A percentile compares a stretch with the other conserved stretches of the same genome.
These are phyloP conservation scores for Axea sp. DNA, from an alignment of 2,888 invertebrate species.

Conservation along the genomic window DNA sequence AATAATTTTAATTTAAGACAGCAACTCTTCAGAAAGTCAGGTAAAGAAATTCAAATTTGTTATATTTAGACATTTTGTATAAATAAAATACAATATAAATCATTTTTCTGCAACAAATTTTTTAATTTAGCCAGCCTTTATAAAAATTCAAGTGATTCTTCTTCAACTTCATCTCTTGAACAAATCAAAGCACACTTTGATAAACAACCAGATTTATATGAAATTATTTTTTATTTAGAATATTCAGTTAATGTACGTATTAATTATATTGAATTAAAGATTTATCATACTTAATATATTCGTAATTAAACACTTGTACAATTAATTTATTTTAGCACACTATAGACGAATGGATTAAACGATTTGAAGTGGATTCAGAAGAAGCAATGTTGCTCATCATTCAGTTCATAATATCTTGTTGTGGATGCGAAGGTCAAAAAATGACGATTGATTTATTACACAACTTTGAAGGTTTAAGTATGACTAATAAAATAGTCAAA, in stretches of 20 bases:
- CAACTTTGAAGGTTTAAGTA: background rate
- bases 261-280: background rate
- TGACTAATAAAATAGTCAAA: background rate
- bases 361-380: conserved; percentile 1
- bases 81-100: no score
- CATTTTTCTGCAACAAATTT: no score
- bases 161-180: no score
- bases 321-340: conserved; percentile 6
- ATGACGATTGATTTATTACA: conserved; percentile 1
- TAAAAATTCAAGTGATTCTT: no score
- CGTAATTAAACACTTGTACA: no score
- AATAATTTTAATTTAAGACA: no score
- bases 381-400: conserved; percentile 19
- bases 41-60: no score
- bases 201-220: conserved; percentile 17
- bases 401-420: conserved; percentile 30
- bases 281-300: no score
- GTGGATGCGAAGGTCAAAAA: conserved; percentile 29
- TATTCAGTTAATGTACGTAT: conserved; percentile 18
- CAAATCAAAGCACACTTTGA: conserved; percentile 29
- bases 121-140: no score
- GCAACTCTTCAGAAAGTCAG: no score
- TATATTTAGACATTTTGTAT: no score
- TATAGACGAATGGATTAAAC: conserved; percentile 19
- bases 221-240: conserved; percentile 13